Conservation (phyloP, 2,113 vertebrate species). For the Centropus unirufus region DNA sequence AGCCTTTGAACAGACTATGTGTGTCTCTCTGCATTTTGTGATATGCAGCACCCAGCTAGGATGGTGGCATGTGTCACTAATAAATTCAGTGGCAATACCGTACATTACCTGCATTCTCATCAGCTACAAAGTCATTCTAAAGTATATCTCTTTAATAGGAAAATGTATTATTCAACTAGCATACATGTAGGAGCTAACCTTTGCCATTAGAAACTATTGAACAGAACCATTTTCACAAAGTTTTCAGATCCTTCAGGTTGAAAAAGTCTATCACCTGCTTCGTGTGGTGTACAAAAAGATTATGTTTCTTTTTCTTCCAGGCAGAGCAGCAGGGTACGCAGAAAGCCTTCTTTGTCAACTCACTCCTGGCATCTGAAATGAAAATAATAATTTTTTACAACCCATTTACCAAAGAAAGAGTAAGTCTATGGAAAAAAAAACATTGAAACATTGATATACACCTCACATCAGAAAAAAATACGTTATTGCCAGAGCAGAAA, state of each 20-base stretch:
- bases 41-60: neutral
- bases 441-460: neutral
- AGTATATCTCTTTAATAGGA: neutral
- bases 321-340: slow-evolving; percentile 28
- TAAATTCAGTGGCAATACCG: neutral
- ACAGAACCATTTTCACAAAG: slow-evolving; percentile 9
- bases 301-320: slow-evolving; percentile 36
- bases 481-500: neutral
- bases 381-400: slow-evolving; percentile 11
- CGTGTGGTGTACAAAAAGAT: neutral
- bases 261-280: slow-evolving; percentile 12
- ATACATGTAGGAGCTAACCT: neutral
- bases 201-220: neutral
- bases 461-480: slow-evolving; percentile 1
- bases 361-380: neutral
- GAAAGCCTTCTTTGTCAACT: slow-evolving; percentile 13
- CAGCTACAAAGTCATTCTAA: neutral
- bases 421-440: neutral
- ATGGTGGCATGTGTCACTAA: neutral
- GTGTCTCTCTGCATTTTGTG: neutral
- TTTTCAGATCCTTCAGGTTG: slow-evolving; percentile 14
- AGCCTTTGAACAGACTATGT: neutral
- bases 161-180: slow-evolving; percentile 5
- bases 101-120: neutral
- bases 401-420: neutral